phyloP scores from a whole-genome alignment of 2,888 invertebrate genomes.

The Archips crataeganus region DNA sequence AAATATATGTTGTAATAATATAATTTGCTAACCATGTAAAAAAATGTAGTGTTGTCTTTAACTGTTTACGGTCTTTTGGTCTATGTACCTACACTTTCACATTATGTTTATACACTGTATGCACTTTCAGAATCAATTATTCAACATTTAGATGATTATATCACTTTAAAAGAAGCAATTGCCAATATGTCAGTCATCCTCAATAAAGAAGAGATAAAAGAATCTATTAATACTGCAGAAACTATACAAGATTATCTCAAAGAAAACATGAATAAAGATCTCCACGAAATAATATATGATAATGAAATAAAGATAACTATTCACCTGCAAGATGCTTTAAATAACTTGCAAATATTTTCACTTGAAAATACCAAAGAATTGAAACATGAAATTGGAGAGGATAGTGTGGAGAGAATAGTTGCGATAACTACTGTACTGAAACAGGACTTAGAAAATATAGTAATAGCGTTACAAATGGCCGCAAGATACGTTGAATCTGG shows the following conservation, averaged over 20 bases:
- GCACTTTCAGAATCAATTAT: conserved; percentile 29
- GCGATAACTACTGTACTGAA: not conserved
- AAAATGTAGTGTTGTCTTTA: not conserved
- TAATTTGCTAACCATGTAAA: not conserved
- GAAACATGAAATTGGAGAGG: not conserved
- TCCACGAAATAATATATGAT: not conserved
- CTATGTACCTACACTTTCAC: not conserved
- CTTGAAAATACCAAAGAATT: conserved; percentile 16
- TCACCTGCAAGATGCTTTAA: conserved; percentile 22
- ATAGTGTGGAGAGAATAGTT: not conserved
- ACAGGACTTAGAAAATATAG: not conserved
- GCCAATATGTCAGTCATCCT: not conserved
- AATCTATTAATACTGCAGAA: conserved; percentile 19
- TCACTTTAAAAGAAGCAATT: conserved; percentile 4
- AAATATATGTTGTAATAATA: not conserved
- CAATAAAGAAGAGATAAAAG: conserved; percentile 17
- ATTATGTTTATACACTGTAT: not conserved
- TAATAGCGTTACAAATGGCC: not conserved
- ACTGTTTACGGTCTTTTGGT: not conserved
- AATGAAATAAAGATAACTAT: not conserved
- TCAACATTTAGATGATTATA: conserved; percentile 29
- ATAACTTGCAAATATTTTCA: not conserved
- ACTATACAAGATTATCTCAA: conserved; percentile 8
- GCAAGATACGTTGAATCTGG: not conserved
- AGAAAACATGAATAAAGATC: not conserved